These are phyloP conservation scores for Andrena chrysosceles DNA, from an alignment of 2,888 invertebrate species.

Conservation along the genomic window DNA sequence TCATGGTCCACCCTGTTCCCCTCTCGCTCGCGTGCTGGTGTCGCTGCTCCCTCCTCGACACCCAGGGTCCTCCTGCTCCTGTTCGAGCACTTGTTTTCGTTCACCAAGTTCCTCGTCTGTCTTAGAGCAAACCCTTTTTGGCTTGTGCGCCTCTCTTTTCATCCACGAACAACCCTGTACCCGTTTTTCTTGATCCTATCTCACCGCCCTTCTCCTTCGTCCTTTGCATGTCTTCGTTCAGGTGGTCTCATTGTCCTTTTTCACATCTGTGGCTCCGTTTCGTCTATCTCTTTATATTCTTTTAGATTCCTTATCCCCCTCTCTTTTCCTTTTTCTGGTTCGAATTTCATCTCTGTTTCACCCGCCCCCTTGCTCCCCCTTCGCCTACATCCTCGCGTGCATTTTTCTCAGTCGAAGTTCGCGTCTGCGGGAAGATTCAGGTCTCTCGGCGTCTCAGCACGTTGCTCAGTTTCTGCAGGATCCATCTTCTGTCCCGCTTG, in stretches of 20 bases:
- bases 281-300: background rate
- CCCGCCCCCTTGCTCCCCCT: background rate
- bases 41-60: background rate
- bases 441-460: background rate
- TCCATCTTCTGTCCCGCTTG: background rate
- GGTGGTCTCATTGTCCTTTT: background rate
- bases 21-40: background rate
- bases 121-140: background rate
- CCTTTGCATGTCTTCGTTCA: background rate
- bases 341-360: background rate
- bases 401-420: background rate
- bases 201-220: too few species aligned
- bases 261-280: background rate
- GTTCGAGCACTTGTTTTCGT: constrained; percentile 18
- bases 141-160: background rate
- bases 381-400: constrained; percentile 21
- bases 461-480: background rate
- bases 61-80: background rate
- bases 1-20: background rate
- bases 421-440: background rate
- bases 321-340: background rate
- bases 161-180: background rate
- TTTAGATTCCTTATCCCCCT: background rate
- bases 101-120: background rate
- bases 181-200: background rate